These are phyloP conservation scores for Lethenteron camtschaticum DNA, from an alignment of 2,113 vertebrate species.

Conservation along the genomic window DNA sequence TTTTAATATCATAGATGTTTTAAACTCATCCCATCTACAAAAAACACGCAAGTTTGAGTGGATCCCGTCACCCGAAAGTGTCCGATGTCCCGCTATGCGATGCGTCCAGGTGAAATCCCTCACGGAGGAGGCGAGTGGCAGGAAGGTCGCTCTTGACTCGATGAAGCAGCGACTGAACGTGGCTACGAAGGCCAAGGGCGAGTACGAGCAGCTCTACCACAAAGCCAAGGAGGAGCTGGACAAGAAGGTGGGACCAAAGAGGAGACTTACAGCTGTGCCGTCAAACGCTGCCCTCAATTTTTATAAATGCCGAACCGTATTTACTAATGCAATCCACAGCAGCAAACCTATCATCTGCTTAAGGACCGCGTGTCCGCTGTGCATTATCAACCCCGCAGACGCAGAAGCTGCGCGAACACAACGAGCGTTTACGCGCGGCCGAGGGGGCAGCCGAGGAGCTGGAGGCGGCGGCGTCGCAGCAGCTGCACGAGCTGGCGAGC, in stretches of 20 bases:
- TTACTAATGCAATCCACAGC: neutral
- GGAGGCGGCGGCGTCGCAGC: slow-evolving; percentile 34
- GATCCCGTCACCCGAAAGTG: too few species aligned
- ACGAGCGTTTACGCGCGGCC: slow-evolving; percentile 28
- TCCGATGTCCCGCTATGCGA: too few species aligned
- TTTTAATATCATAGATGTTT: too few species aligned
- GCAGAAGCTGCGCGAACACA: slow-evolving; percentile 27
- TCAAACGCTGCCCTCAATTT: neutral
- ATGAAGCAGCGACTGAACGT: slow-evolving; percentile 49
- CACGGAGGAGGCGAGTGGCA: slow-evolving; percentile 46
- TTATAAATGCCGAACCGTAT: neutral
- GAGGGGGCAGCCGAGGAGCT: slow-evolving; percentile 34
- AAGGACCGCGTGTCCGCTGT: neutral
- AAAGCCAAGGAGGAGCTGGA: slow-evolving; percentile 42
- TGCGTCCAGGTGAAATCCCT: slow-evolving; percentile 36
- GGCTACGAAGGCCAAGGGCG: slow-evolving; percentile 37
- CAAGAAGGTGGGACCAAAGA: slow-evolving; percentile 34
- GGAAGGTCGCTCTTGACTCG: slow-evolving; percentile 45
- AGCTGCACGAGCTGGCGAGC: slow-evolving; percentile 41
- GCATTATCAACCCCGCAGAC: slow-evolving; percentile 24
- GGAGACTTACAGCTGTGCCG: neutral
- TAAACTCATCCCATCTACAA: too few species aligned
- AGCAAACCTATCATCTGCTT: neutral
- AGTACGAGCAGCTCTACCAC: slow-evolving; percentile 34
- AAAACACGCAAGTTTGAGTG: too few species aligned